A percentile compares a stretch with the other conserved stretches of the same genome.
Conservation (phyloP, 2,113 vertebrate species). For the Cisticola juncidis region DNA sequence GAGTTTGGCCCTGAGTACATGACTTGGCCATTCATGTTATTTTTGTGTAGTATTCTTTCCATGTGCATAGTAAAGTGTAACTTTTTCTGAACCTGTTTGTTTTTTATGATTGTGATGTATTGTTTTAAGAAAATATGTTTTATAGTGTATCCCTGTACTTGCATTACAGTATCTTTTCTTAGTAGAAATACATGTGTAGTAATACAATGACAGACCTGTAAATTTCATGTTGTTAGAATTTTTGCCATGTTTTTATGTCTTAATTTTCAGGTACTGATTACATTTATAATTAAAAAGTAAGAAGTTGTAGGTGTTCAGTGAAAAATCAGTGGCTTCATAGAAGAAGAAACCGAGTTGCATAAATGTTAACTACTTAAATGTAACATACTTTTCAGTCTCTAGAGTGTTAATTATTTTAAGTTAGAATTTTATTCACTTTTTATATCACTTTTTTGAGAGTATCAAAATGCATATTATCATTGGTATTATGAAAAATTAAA, state of each 20-base stretch:
- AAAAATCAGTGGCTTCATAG: background rate
- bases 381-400: background rate
- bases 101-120: background rate
- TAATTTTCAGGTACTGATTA: background rate
- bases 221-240: background rate
- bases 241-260: background rate
- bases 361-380: background rate
- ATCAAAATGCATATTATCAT: background rate
- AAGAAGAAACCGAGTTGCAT: background rate
- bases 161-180: background rate
- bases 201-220: background rate
- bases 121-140: background rate
- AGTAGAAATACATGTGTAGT: background rate
- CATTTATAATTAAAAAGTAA: background rate
- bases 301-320: background rate
- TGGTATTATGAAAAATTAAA: background rate
- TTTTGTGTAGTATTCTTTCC: background rate
- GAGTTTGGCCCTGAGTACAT: background rate
- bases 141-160: background rate
- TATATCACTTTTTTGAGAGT: background rate
- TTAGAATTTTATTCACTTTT: background rate
- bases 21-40: background rate
- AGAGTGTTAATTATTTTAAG: background rate
- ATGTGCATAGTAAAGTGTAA: background rate
- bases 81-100: background rate